phyloP scores from a whole-genome alignment of 2,113 vertebrate species.

The Rhinoptilus africanus region DNA sequence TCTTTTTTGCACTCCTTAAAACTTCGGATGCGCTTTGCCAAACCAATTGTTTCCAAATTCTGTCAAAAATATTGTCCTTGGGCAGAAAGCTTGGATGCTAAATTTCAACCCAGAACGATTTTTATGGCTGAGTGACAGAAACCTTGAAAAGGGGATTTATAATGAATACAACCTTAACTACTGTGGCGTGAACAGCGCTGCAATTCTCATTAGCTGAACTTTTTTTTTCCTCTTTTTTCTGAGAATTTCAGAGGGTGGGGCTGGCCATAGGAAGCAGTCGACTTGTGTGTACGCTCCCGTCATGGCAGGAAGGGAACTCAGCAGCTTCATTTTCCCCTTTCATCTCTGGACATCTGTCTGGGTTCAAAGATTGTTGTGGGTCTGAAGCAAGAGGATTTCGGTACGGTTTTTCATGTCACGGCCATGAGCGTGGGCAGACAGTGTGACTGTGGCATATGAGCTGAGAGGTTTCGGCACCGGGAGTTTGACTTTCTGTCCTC shows the following conservation, averaged over 20 bases:
- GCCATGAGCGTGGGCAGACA: neutral
- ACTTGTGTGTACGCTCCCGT: neutral
- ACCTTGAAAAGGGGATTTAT: slow-evolving; percentile 51
- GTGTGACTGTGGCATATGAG: neutral
- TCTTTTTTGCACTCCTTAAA: slow-evolving; percentile 40
- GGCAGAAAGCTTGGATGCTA: slow-evolving; percentile 55
- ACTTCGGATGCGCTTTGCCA: slow-evolving; percentile 11
- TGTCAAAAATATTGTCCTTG: slow-evolving; percentile 66
- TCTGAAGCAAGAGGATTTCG: neutral
- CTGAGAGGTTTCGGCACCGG: neutral
- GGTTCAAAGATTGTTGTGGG: neutral
- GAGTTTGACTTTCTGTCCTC: neutral
- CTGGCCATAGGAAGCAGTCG: neutral
- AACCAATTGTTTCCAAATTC: slow-evolving; percentile 69
- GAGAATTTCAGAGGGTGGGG: slow-evolving; percentile 38
- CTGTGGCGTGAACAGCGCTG: slow-evolving; percentile 4
- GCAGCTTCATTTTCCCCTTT: slow-evolving; percentile 3
- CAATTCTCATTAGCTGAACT: slow-evolving; percentile 55
- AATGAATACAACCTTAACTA: slow-evolving; percentile 30
- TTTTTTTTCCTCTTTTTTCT: slow-evolving; percentile 16
- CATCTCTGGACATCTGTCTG: slow-evolving; percentile 34
- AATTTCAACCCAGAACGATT: slow-evolving; percentile 44
- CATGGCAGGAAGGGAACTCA: neutral
- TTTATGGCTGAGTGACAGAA: slow-evolving; percentile 56
- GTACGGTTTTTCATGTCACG: neutral